These are phyloP conservation scores for Channa argus DNA, from an alignment of 2,113 vertebrate species.

Conservation along the genomic window DNA sequence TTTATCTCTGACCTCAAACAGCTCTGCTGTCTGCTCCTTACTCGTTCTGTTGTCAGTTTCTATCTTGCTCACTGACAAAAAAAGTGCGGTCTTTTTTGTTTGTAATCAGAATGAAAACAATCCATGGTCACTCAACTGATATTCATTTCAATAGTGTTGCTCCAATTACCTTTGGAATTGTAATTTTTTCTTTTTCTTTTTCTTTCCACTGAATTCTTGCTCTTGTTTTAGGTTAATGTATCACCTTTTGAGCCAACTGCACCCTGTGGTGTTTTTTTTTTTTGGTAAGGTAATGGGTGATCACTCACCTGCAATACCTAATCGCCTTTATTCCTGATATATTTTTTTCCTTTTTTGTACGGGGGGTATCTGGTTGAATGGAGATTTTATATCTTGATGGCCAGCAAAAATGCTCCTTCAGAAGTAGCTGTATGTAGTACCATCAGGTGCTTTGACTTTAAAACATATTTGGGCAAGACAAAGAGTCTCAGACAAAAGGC, in stretches of 20 bases:
- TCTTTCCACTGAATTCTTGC: neutral
- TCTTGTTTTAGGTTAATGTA: neutral
- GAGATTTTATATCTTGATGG: neutral
- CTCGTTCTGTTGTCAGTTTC: conserved; percentile 6
- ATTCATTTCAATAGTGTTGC: neutral
- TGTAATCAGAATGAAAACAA: too few relatives aligned
- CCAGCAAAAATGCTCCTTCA: too few relatives aligned
- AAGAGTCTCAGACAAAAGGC: too few relatives aligned
- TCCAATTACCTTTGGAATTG: neutral
- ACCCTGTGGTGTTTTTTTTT: neutral
- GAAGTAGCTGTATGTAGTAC: too few relatives aligned
- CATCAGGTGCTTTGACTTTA: neutral
- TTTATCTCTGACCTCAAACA: conserved; percentile 17
- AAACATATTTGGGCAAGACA: too few relatives aligned
- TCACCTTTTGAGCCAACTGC: neutral
- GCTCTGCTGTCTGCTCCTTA: neutral
- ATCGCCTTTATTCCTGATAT: too few relatives aligned
- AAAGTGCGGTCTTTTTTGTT: neutral
- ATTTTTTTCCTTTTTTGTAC: too few relatives aligned
- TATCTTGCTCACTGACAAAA: neutral
- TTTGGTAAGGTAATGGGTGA: too few relatives aligned
- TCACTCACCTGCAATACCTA: too few relatives aligned
- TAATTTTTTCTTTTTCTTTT: too few relatives aligned
- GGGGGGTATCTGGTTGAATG: neutral
- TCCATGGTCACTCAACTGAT: too few relatives aligned